Percentiles rank a stretch among this genome's conserved stretches.
phyloP scores from a whole-genome alignment of 2,888 invertebrate genomes.

The Thera britannica region DNA sequence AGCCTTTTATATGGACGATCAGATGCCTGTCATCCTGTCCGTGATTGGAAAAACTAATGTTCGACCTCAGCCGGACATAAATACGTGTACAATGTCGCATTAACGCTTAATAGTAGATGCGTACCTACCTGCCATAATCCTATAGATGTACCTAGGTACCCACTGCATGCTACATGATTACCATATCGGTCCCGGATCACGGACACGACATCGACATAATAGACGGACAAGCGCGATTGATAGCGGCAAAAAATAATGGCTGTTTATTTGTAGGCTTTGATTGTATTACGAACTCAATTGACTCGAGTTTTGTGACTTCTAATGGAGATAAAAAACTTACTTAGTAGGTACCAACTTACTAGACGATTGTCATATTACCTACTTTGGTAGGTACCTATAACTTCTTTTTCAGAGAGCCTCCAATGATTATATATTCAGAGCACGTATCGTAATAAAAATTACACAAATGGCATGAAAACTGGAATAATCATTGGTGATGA shows the following conservation, averaged over 20 bases:
- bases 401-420: too few species aligned
- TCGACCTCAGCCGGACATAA: conserved; percentile 53
- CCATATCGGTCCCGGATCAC: conserved; percentile 75
- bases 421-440: too few species aligned
- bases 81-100: conserved; percentile 75
- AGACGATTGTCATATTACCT: background rate
- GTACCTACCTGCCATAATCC: conserved; percentile 3
- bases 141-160: conserved; percentile 8
- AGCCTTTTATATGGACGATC: conserved; percentile 61
- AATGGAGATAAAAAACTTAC: background rate
- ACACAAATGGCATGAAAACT: too few species aligned
- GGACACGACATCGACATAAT: conserved; percentile 48
- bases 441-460: too few species aligned
- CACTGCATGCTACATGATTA: conserved; percentile 52
- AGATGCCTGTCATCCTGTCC: conserved; percentile 56
- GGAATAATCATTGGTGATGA: too few species aligned
- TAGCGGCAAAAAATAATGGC: conserved; percentile 53
- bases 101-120: conserved; percentile 67
- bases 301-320: background rate
- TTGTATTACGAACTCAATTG: conserved; percentile 12
- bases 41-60: conserved; percentile 78
- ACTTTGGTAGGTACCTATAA: too few species aligned
- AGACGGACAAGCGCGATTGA: conserved; percentile 52
- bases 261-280: conserved; percentile 22
- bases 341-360: background rate